These are phyloP conservation scores for Meloidogyne exigua DNA, from an alignment of 1,140 invertebrate genomes.

Conservation along the genomic window DNA sequence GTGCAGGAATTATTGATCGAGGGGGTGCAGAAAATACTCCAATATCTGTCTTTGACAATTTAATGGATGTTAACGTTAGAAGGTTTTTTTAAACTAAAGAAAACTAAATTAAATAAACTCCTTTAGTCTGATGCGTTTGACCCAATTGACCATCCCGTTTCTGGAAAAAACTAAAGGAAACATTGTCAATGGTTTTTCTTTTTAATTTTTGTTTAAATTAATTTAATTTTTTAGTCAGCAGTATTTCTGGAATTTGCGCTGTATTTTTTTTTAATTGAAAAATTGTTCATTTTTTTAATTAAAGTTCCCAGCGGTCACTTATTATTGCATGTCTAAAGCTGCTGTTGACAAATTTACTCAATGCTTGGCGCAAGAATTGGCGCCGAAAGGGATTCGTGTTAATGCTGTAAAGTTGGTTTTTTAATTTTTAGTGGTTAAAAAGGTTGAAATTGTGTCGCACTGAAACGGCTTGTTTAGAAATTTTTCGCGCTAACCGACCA, in stretches of 20 bases:
- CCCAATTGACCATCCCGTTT: constrained; percentile 80
- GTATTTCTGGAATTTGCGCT: constrained; percentile 78
- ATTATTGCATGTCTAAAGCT: constrained; percentile 65
- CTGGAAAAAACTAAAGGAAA: constrained; percentile 79
- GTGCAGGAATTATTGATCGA: constrained; percentile 79
- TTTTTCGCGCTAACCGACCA: no score
- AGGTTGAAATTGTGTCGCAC: no score
- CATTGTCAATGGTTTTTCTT: constrained; percentile 77
- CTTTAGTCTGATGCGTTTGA: constrained; percentile 64
- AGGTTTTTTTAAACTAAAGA: constrained; percentile 58
- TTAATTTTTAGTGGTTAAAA: neutral
- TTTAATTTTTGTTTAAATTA: constrained; percentile 65
- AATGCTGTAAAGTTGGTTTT: constrained; percentile 62
- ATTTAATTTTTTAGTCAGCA: constrained; percentile 66
- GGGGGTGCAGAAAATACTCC: constrained; percentile 80
- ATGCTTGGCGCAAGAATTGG: constrained; percentile 65
- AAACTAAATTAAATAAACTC: constrained; percentile 60
- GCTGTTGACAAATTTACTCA: constrained; percentile 65
- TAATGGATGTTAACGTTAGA: constrained; percentile 82
- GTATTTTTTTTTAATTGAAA: constrained; percentile 51
- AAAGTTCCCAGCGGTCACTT: constrained; percentile 58
- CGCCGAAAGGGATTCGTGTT: constrained; percentile 64
- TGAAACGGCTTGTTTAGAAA: no score
- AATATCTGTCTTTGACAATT: constrained; percentile 73
- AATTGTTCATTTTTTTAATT: constrained; percentile 11